Evolutionary conservation across 2,113 vertebrate genomes (phyloP).

Genomic region (Ageneiosus marmoratus): DNA sequence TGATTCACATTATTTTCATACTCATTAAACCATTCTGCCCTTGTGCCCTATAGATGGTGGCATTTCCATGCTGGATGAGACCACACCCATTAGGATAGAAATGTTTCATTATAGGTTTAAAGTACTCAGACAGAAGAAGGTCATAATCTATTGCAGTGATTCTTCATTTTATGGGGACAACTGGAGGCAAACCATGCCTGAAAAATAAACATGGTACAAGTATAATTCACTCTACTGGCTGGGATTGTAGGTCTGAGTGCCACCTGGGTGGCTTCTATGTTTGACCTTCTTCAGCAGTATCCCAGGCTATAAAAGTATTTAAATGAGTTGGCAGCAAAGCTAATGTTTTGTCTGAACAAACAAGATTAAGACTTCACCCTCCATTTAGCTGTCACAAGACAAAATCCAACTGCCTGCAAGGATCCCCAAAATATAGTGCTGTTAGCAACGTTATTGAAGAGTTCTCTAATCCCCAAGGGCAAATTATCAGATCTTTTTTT

Average conservation of each 20-base stretch:
- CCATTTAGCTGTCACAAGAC: constrained; percentile 3
- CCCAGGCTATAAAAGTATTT: constrained; percentile 3
- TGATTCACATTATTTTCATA: too few relatives aligned
- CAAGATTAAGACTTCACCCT: constrained; percentile 4
- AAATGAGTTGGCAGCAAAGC: constrained; percentile 5
- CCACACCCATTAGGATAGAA: too few relatives aligned
- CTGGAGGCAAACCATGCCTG: too few relatives aligned
- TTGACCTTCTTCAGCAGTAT: background rate
- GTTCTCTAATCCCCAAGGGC: background rate
- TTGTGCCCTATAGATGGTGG: too few relatives aligned
- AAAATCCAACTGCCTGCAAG: constrained; percentile 6
- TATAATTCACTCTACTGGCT: background rate
- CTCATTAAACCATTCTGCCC: too few relatives aligned
- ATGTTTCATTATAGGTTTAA: too few relatives aligned
- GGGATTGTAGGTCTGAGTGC: background rate
- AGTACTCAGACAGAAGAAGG: too few relatives aligned
- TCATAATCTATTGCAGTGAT: too few relatives aligned
- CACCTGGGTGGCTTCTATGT: background rate
- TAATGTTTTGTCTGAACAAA: constrained; percentile 16
- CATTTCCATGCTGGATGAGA: too few relatives aligned
- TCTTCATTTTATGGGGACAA: too few relatives aligned
- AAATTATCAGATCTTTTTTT: background rate
- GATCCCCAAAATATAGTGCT: background rate
- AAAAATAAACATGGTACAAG: too few relatives aligned
- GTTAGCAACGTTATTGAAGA: background rate